Base-by-base conservation (phyloP, 2,113 vertebrate genomes). In the Sterna hirundo region DNA sequence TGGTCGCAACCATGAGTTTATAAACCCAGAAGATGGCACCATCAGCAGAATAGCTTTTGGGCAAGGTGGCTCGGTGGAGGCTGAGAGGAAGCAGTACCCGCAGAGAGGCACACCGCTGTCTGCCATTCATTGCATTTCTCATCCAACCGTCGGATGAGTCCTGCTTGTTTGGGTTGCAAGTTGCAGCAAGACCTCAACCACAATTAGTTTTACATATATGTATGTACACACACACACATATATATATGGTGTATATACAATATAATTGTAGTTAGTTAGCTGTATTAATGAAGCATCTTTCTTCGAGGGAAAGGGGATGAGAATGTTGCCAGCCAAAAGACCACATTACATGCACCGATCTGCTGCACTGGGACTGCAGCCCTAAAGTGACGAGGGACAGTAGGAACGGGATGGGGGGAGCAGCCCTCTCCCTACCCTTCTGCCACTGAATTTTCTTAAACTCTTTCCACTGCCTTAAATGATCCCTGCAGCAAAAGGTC, bases 91-190 rank as follows among this genome's bases (percentile, higher is more conserved):
- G 52, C 32, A 64, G 54, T 15, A 61, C 52, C 38, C 3, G 4
- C 49, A 77, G 62, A 9, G 22, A 88, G 30, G 38, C 64, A 76
- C 40, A 47, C 21, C 25, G 34, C 36, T 40, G 23, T 62, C 52
- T 61, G 34, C 18, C 52, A 25, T 60, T 52, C n/a, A 30, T 0
- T 36, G 21, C 36, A 23, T 68, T 82, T 79, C 34, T 85, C 57
- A 82, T 65, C 42, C 57, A 91, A 2, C 16, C 7, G 10, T 9
- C 0, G 0, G 21, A n/a, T 47, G 5, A 90, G 30, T 29, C n/a
- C 13, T 8, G 15, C 68, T 80, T 52, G 49, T 71, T 79, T 64
- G 76, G 29, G 51, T 20, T 83, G 36, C 0, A 2, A 91, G 88
- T 13, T 51, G 34, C 44, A 68, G 27, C n/a, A 86, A 49, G 36